phyloP scores from a whole-genome alignment of 2,797 vertebrate species.

The Lophotriccus pileatus region DNA sequence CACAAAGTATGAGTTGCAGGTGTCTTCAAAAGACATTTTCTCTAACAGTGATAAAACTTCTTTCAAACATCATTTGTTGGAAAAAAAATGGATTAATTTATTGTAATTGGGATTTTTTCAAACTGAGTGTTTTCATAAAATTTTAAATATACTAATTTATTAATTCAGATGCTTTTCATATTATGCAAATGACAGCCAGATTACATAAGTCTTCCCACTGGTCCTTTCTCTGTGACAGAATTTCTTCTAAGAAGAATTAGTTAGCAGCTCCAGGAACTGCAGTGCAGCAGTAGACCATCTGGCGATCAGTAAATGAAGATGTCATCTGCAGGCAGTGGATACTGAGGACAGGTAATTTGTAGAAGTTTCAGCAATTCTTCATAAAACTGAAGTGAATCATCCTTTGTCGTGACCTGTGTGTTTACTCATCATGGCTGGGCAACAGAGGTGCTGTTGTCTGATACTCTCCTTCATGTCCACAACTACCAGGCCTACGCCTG shows the following conservation, averaged over 20 bases:
- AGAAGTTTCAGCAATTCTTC: neutral
- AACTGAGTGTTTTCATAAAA: neutral
- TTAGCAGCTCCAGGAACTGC: neutral
- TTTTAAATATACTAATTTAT: slow-evolving; percentile 18
- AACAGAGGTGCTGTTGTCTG: neutral
- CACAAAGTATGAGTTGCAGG: neutral
- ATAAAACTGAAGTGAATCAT: neutral
- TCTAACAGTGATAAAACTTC: neutral
- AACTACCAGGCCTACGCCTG: neutral
- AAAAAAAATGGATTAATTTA: neutral
- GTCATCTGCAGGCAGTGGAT: neutral
- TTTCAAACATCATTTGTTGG: neutral
- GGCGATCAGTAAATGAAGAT: neutral
- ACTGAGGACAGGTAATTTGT: neutral
- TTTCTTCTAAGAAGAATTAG: neutral
- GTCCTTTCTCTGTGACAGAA: neutral
- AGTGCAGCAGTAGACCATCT: neutral
- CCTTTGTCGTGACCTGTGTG: neutral
- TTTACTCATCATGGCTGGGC: neutral
- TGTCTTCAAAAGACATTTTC: neutral
- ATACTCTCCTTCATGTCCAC: neutral
- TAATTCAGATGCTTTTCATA: neutral
- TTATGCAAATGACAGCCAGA: neutral
- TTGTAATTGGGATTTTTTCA: neutral
- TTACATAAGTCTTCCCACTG: neutral